phyloP scores from a whole-genome alignment of 2,797 vertebrate genomes.

The Chiroxiphia lanceolata region DNA sequence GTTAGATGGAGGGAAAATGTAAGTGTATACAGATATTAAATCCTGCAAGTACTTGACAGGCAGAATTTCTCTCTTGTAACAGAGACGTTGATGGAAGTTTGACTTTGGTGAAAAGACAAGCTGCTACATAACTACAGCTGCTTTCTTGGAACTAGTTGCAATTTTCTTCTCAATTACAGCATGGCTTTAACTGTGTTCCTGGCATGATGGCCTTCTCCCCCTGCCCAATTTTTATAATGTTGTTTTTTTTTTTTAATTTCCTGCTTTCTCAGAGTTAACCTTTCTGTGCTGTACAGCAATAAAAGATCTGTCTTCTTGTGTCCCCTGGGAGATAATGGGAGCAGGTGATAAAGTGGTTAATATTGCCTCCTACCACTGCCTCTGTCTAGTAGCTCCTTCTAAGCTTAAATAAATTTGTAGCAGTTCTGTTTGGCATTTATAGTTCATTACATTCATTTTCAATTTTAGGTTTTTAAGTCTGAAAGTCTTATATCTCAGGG shows the following conservation, averaged over 20 bases:
- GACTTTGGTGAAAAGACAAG: background rate
- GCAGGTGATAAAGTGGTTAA: background rate
- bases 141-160: background rate
- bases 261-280: background rate
- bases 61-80: background rate
- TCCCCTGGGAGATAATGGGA: background rate
- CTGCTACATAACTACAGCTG: background rate
- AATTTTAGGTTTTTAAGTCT: background rate
- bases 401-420: background rate
- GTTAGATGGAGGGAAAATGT: background rate
- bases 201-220: background rate
- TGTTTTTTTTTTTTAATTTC: background rate
- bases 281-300: background rate
- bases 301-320: background rate
- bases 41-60: background rate
- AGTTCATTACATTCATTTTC: background rate
- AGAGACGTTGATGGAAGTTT: background rate
- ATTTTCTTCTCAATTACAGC: background rate
- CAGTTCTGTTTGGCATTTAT: background rate
- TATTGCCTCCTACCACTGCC: background rate
- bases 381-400: background rate
- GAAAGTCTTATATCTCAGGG: background rate
- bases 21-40: background rate
- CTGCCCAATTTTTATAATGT: background rate
- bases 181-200: background rate